Evolutionary conservation across 2,113 vertebrate genomes (phyloP).

Genomic region (Ploceus nigricollis): DNA sequence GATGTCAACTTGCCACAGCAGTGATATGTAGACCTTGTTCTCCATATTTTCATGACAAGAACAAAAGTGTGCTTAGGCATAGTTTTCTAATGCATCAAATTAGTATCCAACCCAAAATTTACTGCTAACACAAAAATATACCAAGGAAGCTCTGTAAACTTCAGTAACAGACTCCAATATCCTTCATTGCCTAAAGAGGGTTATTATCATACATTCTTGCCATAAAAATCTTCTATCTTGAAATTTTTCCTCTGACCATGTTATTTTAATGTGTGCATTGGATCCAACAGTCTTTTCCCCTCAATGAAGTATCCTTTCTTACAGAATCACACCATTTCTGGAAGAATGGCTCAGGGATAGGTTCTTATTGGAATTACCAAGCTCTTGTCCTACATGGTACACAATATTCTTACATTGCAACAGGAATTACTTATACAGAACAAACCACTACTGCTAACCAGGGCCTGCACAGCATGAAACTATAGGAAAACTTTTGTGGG

Average conservation of each 20-base stretch:
- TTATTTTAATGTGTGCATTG: constrained; percentile 54
- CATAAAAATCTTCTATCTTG: constrained; percentile 36
- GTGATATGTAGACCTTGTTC: constrained; percentile 32
- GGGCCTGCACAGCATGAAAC: background rate
- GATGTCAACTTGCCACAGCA: constrained; percentile 28
- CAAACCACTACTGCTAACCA: background rate
- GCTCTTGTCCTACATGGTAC: background rate
- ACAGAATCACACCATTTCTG: constrained; percentile 44
- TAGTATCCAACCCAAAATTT: constrained; percentile 23
- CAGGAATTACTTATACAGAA: background rate
- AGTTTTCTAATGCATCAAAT: constrained; percentile 46
- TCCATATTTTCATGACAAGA: constrained; percentile 58
- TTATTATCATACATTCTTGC: constrained; percentile 21
- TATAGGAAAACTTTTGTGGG: background rate
- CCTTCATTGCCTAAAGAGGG: background rate
- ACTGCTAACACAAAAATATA: constrained; percentile 1
- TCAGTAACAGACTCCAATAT: background rate
- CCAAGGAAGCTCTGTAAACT: constrained; percentile 1
- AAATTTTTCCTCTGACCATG: constrained; percentile 9
- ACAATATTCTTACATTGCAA: background rate
- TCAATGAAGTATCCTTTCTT: constrained; percentile 28
- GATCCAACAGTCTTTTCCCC: constrained; percentile 23
- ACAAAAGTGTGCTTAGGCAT: constrained; percentile 22
- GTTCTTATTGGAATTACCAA: constrained; percentile 15
- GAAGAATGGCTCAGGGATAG: constrained; percentile 29